Evolutionary conservation across 1,140 invertebrate genomes (phyloP).

Genomic region (Cydia strobilella): DNA sequence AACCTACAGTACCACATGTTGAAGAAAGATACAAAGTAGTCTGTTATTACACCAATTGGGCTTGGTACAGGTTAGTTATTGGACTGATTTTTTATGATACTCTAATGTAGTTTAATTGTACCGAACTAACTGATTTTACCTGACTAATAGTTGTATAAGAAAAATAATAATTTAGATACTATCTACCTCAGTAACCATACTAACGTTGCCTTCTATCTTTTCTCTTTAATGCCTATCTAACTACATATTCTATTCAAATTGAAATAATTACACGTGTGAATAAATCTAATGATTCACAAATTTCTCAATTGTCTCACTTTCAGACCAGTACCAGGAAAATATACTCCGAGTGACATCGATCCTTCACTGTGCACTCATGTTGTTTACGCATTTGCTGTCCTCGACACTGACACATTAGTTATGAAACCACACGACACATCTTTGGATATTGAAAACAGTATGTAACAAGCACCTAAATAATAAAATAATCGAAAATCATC

Average conservation of each 20-base stretch:
- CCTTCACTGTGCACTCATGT: conserved; percentile 93
- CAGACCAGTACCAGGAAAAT: conserved; percentile 89
- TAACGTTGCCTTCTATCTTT: no score
- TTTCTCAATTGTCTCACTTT: conserved; percentile 37
- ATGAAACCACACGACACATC: conserved; percentile 94
- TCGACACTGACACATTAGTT: conserved; percentile 87
- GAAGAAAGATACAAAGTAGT: conserved; percentile 85
- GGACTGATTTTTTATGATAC: neutral
- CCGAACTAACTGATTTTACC: no score
- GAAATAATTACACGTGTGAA: no score
- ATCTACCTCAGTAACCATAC: no score
- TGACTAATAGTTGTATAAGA: no score
- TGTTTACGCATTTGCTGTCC: conserved; percentile 94
- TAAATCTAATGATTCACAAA: neutral
- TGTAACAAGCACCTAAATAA: conserved; percentile 49
- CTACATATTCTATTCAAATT: no score
- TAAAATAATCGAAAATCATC: neutral
- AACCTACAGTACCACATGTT: conserved; percentile 42
- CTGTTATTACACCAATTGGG: conserved; percentile 97
- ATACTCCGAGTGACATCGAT: conserved; percentile 90
- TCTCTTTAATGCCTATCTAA: no score
- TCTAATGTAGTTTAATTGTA: neutral
- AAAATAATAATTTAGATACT: no score
- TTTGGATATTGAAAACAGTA: conserved; percentile 93
- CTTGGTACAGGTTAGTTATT: conserved; percentile 86